Evolutionary conservation across 2,113 vertebrate species (phyloP).

Genomic region (Acanthisitta chloris): DNA sequence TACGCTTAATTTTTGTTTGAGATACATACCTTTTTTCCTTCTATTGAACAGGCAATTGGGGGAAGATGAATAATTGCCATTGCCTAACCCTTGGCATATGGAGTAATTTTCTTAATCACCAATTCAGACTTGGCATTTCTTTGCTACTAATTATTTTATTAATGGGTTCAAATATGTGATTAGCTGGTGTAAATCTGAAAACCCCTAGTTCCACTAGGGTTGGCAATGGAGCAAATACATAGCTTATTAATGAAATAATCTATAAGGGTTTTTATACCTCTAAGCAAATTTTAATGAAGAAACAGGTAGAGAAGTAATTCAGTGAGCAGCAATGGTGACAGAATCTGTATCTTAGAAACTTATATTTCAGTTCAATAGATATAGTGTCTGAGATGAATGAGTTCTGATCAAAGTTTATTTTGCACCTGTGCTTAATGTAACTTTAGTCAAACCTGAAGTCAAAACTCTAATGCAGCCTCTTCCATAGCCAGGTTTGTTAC

Average conservation of each 20-base stretch:
- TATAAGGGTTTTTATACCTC: not conserved
- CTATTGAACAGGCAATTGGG: not conserved
- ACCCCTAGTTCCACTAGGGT: not conserved
- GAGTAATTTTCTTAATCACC: not conserved
- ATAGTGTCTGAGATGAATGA: accelerated
- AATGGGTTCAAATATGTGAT: not conserved
- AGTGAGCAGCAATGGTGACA: not conserved
- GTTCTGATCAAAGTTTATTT: not conserved
- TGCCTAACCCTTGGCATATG: not conserved
- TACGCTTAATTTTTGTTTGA: not conserved
- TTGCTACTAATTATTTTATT: not conserved
- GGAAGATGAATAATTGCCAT: not conserved
- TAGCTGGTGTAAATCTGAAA: not conserved
- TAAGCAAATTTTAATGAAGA: not conserved
- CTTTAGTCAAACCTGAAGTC: not conserved
- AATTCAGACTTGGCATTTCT: not conserved
- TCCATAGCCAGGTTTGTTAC: not conserved
- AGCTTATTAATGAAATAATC: not conserved
- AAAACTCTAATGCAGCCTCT: not conserved
- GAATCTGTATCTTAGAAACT: not conserved
- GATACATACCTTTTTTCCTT: not conserved
- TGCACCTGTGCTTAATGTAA: not conserved
- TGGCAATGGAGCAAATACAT: not conserved
- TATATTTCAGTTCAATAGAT: not conserved
- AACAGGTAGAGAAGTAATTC: not conserved